Percentiles rank a stretch among this genome's conserved stretches.
Conservation (phyloP, 2,888 invertebrate genomes). For the Drosophila monieri region DNA sequence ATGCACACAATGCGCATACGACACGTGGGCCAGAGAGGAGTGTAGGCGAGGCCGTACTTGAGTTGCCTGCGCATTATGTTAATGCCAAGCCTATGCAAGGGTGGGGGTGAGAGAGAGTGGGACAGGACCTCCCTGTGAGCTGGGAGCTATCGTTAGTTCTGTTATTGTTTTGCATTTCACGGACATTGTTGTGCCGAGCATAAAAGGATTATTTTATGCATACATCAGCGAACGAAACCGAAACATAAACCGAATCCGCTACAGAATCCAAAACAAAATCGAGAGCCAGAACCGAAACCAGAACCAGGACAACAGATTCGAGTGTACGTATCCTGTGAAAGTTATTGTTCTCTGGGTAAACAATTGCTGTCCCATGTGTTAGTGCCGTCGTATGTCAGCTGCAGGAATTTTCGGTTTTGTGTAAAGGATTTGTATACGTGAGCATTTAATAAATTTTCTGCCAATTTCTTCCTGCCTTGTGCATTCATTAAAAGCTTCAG, state of each 20-base stretch:
- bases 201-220: slow-evolving; percentile 80
- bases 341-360: slow-evolving; percentile 78
- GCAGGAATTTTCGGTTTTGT: slow-evolving; percentile 77
- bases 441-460: slow-evolving; percentile 79
- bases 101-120: slow-evolving; percentile 9
- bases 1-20: slow-evolving; percentile 65
- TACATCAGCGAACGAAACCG: slow-evolving; percentile 64
- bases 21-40: slow-evolving; percentile 49
- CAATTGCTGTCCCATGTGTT: slow-evolving; percentile 57
- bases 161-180: slow-evolving; percentile 81
- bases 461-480: slow-evolving; percentile 68
- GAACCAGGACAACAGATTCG: slow-evolving; percentile 43
- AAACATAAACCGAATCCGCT: slow-evolving; percentile 7
- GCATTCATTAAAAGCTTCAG: slow-evolving; percentile 62
- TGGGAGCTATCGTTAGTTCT: slow-evolving; percentile 64
- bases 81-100: slow-evolving; percentile 55
- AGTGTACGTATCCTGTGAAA: slow-evolving; percentile 71
- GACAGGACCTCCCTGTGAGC: slow-evolving; percentile 2
- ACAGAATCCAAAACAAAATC: slow-evolving; percentile 19
- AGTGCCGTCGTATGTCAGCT: slow-evolving; percentile 61
- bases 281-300: slow-evolving; percentile 23
- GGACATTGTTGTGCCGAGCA: slow-evolving; percentile 79
- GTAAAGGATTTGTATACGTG: slow-evolving; percentile 79
- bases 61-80: slow-evolving; percentile 78
- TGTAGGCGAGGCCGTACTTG: slow-evolving; percentile 45